These are phyloP conservation scores for Clarias laeviceps DNA, from an alignment of 2,797 vertebrate genomes.

Conservation along the genomic window DNA sequence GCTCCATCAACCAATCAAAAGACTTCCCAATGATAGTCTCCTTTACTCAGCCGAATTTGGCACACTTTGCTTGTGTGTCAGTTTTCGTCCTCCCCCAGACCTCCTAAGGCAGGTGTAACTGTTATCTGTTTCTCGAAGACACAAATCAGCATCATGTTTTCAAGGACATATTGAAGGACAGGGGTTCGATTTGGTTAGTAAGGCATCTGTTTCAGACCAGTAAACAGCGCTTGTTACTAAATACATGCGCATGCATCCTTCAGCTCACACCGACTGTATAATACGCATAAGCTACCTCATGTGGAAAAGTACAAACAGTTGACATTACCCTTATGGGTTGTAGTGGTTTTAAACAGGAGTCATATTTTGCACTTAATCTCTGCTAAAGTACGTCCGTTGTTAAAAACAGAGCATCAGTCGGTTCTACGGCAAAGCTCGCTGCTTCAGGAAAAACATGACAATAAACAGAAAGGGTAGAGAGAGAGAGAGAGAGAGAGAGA, in stretches of 20 bases:
- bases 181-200: background rate
- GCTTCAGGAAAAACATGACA: slow-evolving; percentile 23
- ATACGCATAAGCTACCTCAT: background rate
- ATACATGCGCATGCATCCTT: background rate
- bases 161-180: background rate
- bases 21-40: background rate
- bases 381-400: slow-evolving; percentile 6
- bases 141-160: slow-evolving; percentile 4
- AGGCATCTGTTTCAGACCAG: background rate
- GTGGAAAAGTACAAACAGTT: background rate
- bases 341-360: background rate
- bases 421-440: slow-evolving; percentile 17
- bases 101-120: background rate
- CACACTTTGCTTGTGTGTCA: background rate
- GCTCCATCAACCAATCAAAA: background rate
- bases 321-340: background rate
- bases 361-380: background rate
- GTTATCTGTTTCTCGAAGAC: slow-evolving; percentile 3
- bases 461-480: slow-evolving; percentile 23
- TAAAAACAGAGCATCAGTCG: slow-evolving; percentile 19
- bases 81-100: background rate
- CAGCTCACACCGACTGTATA: background rate
- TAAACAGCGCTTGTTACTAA: background rate
- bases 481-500: slow-evolving; percentile 18
- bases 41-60: background rate